A percentile compares a stretch with the other conserved stretches of the same genome.
Evolutionary conservation across 2,888 invertebrate genomes (phyloP).

Genomic region (Leucophora obtusa): DNA sequence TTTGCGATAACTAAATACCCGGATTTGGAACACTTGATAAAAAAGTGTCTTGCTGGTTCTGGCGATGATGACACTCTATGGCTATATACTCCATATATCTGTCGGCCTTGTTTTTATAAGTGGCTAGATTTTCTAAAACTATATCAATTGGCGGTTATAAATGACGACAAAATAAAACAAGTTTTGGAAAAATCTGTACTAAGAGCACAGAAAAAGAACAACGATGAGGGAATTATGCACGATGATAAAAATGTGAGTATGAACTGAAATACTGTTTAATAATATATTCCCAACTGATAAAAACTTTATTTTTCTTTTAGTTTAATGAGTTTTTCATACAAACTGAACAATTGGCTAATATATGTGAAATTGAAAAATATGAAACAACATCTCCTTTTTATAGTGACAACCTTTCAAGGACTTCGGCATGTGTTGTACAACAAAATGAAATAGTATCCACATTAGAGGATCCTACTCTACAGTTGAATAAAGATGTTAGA

Average conservation of each 20-base stretch:
- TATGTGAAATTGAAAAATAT: conserved; percentile 39
- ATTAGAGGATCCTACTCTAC: background rate
- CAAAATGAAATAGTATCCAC: background rate
- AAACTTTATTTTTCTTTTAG: conserved; percentile 21
- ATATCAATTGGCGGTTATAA: conserved; percentile 32
- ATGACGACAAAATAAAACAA: conserved; percentile 33
- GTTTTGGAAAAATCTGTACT: conserved; percentile 3
- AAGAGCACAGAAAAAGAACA: background rate
- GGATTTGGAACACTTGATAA: conserved; percentile 35
- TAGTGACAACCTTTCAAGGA: conserved; percentile 6
- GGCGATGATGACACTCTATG: conserved; percentile 16
- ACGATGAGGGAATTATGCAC: background rate
- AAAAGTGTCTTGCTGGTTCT: conserved; percentile 10
- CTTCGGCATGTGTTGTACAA: background rate
- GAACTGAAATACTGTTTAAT: no score
- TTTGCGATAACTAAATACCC: conserved; percentile 28
- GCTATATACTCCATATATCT: conserved; percentile 43
- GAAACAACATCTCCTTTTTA: conserved; percentile 35
- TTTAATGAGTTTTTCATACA: conserved; percentile 33
- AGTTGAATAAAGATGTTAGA: background rate
- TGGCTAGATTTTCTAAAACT: conserved; percentile 44
- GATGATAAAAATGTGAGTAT: conserved; percentile 32
- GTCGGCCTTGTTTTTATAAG: conserved; percentile 47
- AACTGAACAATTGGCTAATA: conserved; percentile 3
- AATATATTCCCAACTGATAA: no score